Base-by-base conservation (phyloP, 2,113 vertebrate genomes). In the Lamprotornis superbus region DNA sequence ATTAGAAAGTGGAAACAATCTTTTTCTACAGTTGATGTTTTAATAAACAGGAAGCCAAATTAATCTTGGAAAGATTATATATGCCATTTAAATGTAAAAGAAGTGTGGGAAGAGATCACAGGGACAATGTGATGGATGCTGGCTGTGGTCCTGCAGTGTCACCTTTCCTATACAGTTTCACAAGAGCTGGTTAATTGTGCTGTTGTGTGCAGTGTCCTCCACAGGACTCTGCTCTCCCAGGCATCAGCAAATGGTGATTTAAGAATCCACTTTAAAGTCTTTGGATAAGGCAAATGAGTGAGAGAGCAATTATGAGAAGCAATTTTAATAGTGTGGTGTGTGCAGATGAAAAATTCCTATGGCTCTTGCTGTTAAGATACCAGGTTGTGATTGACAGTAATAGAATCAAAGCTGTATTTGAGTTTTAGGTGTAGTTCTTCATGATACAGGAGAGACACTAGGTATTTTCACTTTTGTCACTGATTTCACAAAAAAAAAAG, bases 251-350 rank as follows among this genome's bases (percentile, higher is more conserved):
- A 93, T 77, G 80, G 56, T 60, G 74, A 75, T 93, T 95, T 92
- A 88, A 81, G 49, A 91, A 94, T 80, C 56, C 49, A 61, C 74
- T 93, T 83, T 55, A 56, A 94, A 92, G 88, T 69, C 87, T 95
- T 87, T 87, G 80, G 70, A 64, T 92, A 87, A 89, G 63, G 59
- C 67, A 78, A 83, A 82, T 82, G 79, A 83, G 55, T 30, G 90
- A 94, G 68, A 81, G 2, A 46, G 71, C 56, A 88, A 59, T 92
- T 94, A 80, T 0, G 5, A 79, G 46, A 80, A 71, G 56, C 52
- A 69, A 49, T 87, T 74, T 83, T 16, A 83, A 46, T 59, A 71
- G 59, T 17, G 37, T 61, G 7, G 28, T 56, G 33, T 76, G 53
- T 57, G 57, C 80, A 78, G 71, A 61, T 42, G n/a, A 81, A 83